Evolutionary conservation across 2,888 invertebrate species (phyloP).

Genomic region (Aproaerema taeniolella): DNA sequence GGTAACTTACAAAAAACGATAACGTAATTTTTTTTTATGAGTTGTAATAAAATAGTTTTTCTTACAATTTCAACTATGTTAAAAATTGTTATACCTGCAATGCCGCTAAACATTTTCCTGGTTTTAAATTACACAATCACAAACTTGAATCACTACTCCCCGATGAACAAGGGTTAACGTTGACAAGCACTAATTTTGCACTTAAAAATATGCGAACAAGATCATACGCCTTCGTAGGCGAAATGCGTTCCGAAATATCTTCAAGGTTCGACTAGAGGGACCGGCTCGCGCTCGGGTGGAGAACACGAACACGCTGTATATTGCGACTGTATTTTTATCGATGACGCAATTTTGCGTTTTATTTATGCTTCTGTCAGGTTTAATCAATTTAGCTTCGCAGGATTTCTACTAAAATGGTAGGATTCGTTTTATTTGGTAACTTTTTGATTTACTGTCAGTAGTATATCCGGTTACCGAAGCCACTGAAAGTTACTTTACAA

Average conservation of each 20-base stretch:
- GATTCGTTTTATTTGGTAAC: background rate
- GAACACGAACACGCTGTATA: slow-evolving; percentile 30
- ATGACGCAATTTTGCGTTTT: slow-evolving; percentile 61
- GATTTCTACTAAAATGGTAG: slow-evolving; percentile 6
- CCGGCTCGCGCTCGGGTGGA: slow-evolving; percentile 29
- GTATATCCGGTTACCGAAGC: slow-evolving; percentile 1
- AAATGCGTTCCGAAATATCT: slow-evolving; percentile 42
- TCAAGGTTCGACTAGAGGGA: slow-evolving; percentile 40
- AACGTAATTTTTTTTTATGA: too few relatives aligned
- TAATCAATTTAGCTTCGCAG: background rate
- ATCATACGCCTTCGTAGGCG: slow-evolving; percentile 33
- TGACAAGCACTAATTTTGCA: slow-evolving; percentile 26
- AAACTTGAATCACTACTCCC: too few relatives aligned
- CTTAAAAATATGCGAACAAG: slow-evolving; percentile 22
- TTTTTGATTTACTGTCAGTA: background rate
- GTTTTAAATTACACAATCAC: background rate
- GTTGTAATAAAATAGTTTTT: too few relatives aligned
- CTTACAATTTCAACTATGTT: too few relatives aligned
- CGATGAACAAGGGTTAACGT: too few relatives aligned
- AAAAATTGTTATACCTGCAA: slow-evolving; percentile 68
- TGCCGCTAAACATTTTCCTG: slow-evolving; percentile 67
- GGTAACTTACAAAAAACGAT: too few relatives aligned
- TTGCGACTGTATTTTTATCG: slow-evolving; percentile 51
- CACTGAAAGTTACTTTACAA: too few relatives aligned
- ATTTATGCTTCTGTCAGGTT: slow-evolving; percentile 32